Evolutionary conservation across 2,888 invertebrate genomes (phyloP).

Genomic region (Seira sanloemensis): DNA sequence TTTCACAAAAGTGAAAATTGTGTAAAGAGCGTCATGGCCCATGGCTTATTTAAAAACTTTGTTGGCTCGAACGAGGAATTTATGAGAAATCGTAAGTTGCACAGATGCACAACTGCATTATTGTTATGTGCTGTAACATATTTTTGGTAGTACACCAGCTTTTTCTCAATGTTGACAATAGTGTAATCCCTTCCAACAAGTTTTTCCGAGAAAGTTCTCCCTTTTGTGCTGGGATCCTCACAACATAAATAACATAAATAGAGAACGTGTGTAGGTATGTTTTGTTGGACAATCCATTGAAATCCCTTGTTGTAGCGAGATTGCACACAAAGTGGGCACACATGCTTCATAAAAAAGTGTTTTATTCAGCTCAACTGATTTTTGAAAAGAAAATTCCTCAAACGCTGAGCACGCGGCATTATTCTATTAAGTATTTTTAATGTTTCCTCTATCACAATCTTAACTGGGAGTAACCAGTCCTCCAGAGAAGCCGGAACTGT

Average conservation of each 20-base stretch:
- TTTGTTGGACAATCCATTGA: background rate
- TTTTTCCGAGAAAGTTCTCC: background rate
- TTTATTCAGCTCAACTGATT: background rate
- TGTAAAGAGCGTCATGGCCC: too few relatives aligned
- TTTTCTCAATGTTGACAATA: slow-evolving; percentile 11
- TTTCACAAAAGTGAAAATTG: too few relatives aligned
- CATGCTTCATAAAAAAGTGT: background rate
- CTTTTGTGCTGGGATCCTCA: background rate
- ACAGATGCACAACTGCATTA: slow-evolving; percentile 11
- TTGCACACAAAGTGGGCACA: background rate
- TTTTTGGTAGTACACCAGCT: background rate
- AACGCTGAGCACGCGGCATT: background rate
- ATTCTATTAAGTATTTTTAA: slow-evolving; percentile 2
- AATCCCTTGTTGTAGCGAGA: background rate
- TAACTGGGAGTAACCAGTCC: background rate
- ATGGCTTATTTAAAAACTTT: too few relatives aligned
- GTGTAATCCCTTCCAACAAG: slow-evolving; percentile 6
- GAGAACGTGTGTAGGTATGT: background rate
- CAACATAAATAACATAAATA: too few relatives aligned
- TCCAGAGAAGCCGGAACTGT: background rate
- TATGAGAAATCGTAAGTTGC: slow-evolving; percentile 1
- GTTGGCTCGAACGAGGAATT: too few relatives aligned
- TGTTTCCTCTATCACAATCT: background rate
- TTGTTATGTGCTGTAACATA: background rate
- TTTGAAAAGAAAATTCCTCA: slow-evolving; percentile 1